phyloP scores from a whole-genome alignment of 2,113 vertebrate species.

The Chiloscyllium plagiosum region DNA sequence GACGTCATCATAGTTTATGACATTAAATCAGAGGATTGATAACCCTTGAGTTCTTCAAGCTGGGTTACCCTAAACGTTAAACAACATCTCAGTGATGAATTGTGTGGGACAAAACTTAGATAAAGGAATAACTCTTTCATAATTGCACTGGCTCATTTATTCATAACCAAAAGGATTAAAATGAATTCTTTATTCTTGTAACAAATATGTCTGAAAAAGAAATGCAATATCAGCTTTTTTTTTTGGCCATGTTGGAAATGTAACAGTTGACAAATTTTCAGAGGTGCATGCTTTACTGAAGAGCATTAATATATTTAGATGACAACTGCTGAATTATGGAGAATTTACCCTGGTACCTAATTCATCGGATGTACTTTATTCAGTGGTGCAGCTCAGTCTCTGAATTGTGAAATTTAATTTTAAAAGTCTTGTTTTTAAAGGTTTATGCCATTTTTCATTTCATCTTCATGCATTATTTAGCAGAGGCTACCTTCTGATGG shows the following conservation, averaged over 20 bases:
- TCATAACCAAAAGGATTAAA: slow-evolving; percentile 17
- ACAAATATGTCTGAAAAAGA: slow-evolving; percentile 14
- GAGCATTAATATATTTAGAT: background rate
- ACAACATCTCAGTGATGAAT: background rate
- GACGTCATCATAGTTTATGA: background rate
- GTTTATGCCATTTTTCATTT: slow-evolving; percentile 13
- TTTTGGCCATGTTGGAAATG: background rate
- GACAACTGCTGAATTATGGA: background rate
- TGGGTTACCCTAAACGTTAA: background rate
- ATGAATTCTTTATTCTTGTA: slow-evolving; percentile 23
- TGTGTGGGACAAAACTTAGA: background rate
- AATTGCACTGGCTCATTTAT: slow-evolving; percentile 14
- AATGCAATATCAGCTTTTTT: slow-evolving; percentile 3
- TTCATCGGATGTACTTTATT: background rate
- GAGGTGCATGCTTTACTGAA: slow-evolving; percentile 18
- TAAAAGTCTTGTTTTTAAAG: background rate
- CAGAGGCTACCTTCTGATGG: background rate
- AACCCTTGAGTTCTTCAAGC: slow-evolving; percentile 2
- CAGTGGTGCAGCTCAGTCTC: background rate
- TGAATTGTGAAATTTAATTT: background rate
- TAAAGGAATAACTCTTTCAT: background rate
- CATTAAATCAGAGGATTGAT: slow-evolving; percentile 22
- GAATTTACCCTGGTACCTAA: background rate
- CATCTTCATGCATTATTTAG: slow-evolving; percentile 19
- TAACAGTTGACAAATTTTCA: slow-evolving; percentile 8